Base-by-base conservation (phyloP, 2,888 invertebrate genomes). In the Rapana venosa region DNA sequence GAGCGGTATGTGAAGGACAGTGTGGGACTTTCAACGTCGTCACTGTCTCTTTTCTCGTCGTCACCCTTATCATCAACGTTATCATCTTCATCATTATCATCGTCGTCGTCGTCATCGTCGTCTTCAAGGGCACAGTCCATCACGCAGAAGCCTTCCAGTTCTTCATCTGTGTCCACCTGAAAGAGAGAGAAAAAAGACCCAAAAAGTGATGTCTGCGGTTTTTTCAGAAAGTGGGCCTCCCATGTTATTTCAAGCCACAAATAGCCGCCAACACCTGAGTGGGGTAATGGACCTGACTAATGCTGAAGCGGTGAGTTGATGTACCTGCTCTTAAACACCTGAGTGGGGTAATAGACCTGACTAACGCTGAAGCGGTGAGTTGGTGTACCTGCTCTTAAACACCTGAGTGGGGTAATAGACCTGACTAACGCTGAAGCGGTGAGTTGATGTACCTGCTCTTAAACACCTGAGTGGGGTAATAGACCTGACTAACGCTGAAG, bases 131-230 rank as follows among this genome's bases (percentile, higher is more conserved):
- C 56, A 17, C 11, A n/a, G 4, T 47, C 56, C 26, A 56, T 22
- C 6, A 47, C n/a, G n/a, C 74, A 30, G 74, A 30, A 36, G 32
- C n/a, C 22, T 61, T 87, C 87, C 47, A 87, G 74, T 30, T 87
- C 87, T 56, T 87, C 87, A n/a, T 87, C 87, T 8, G 87, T 87
- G 30, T 87, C 87, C 70, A 87, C 4, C 86, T 86, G 86, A 66
- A 66, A 86, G 32, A 56, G 47, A 15, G 74, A 22, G 58, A 15
- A 8, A 47, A 47, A 47, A 47, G 47, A 47, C 47, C 47, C 2
- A 47, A 47, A 47, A 47, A 47, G 47, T 47, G 47, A 47, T 47
- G 47, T 2, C 47, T 47, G 47, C 8, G 4, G 2, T 47, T 8
- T 47, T 47, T 47, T 47, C 47, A 47, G 47, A 47, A 47, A 47